Conservation (phyloP, 1,140 invertebrate species). For the Kradibia gibbosae region DNA sequence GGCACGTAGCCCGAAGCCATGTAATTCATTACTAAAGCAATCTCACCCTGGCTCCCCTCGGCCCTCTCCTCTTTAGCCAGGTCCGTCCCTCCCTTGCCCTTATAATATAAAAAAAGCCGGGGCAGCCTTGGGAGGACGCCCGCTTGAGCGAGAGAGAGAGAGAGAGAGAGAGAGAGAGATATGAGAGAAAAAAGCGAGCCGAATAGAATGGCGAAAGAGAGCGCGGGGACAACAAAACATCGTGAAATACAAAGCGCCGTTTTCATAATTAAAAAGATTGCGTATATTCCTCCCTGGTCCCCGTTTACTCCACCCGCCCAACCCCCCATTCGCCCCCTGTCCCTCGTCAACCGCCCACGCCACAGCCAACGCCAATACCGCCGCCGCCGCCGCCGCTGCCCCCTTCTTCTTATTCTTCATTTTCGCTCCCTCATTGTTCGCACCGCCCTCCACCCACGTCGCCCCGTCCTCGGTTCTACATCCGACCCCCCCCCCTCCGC, state of each 20-base stretch:
- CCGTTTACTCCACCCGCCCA: constrained; percentile 23
- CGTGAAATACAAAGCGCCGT: constrained; percentile 69
- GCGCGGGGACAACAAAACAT: constrained; percentile 65
- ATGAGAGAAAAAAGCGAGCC: constrained; percentile 50
- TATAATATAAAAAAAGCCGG: constrained; percentile 67
- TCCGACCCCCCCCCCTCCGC: not conserved
- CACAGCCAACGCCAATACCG: constrained; percentile 13
- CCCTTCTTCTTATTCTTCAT: constrained; percentile 16
- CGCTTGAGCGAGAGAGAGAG: constrained; percentile 1
- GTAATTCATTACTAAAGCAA: constrained; percentile 75
- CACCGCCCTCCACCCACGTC: not conserved
- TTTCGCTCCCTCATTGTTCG: constrained; percentile 39
- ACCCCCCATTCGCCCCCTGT: not conserved
- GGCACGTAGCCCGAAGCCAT: constrained; percentile 72
- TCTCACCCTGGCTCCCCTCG: constrained; percentile 69
- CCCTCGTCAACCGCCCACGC: constrained; percentile 17
- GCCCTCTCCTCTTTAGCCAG: constrained; percentile 16
- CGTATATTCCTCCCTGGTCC: constrained; percentile 58
- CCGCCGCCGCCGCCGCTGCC: too few relatives aligned
- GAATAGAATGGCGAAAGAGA: constrained; percentile 65
- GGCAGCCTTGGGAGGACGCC: constrained; percentile 1
- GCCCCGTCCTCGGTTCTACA: not conserved
- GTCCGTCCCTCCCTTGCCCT: constrained; percentile 60
- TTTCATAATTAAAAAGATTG: constrained; percentile 71
- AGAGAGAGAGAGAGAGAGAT: constrained; percentile 11